Conservation (phyloP, 2,113 vertebrate genomes). For the Acrocephalus arundinaceus region DNA sequence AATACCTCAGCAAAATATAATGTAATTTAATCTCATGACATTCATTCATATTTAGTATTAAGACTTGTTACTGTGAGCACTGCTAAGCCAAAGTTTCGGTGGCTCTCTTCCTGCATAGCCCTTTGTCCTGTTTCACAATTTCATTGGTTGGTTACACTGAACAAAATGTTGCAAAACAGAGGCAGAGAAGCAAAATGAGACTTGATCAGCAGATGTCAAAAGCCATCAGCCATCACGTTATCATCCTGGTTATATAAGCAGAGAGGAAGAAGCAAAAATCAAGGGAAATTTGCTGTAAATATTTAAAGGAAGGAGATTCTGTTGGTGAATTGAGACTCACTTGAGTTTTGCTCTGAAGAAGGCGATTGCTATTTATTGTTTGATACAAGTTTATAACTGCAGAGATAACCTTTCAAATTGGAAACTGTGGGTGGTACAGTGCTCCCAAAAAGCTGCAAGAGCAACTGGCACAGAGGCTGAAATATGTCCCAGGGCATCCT, state of each 20-base stretch:
- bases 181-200: background rate
- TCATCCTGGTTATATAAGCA: background rate
- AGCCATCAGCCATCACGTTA: background rate
- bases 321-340: background rate
- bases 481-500: background rate
- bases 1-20: background rate
- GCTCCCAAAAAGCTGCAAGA: background rate
- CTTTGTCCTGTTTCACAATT: background rate
- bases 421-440: background rate
- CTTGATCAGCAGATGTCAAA: background rate
- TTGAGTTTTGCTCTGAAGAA: background rate
- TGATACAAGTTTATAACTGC: background rate
- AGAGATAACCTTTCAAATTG: background rate
- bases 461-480: background rate
- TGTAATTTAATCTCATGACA: background rate
- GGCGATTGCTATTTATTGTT: background rate
- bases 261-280: background rate
- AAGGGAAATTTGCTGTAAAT: background rate
- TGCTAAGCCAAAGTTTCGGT: background rate
- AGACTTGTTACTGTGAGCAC: background rate
- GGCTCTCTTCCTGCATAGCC: background rate
- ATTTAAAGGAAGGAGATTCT: background rate
- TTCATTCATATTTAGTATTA: background rate
- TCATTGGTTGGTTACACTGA: background rate
- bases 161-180: background rate